Conservation (phyloP, 2,888 invertebrate species). For the Autographa pulchrina region DNA sequence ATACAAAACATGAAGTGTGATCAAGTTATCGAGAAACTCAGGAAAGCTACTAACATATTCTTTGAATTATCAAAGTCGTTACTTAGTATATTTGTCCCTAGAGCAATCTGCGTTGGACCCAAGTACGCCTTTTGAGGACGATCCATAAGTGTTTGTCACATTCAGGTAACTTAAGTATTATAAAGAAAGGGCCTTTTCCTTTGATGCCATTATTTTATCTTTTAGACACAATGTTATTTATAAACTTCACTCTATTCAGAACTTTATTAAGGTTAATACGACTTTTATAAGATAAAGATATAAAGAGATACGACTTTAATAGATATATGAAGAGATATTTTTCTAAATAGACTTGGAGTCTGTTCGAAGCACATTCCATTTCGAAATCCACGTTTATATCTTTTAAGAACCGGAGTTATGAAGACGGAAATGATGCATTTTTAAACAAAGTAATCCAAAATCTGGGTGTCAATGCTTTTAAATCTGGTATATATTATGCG, state of each 20-base stretch:
- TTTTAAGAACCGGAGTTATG: background rate
- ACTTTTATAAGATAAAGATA: background rate
- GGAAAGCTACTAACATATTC: slow-evolving; percentile 6
- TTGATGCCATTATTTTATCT: slow-evolving; percentile 9
- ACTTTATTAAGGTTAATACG: background rate
- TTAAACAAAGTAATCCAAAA: background rate
- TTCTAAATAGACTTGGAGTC: slow-evolving; percentile 14
- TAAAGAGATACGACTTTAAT: background rate
- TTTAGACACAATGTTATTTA: background rate
- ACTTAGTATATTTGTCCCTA: background rate
- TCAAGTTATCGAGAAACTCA: slow-evolving; percentile 9
- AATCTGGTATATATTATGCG: slow-evolving; percentile 19
- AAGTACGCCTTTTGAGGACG: background rate
- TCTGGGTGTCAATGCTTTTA: slow-evolving; percentile 9
- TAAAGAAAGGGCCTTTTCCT: background rate
- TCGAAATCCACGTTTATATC: background rate
- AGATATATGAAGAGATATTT: background rate
- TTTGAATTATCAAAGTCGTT: slow-evolving; percentile 9
- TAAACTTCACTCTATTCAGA: background rate
- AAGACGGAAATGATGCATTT: background rate
- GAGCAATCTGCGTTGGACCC: slow-evolving; percentile 6
- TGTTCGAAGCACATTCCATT: slow-evolving; percentile 11
- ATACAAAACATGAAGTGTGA: background rate
- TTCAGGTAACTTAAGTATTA: slow-evolving; percentile 6
- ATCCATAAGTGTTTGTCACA: slow-evolving; percentile 9